phyloP scores from a whole-genome alignment of 2,113 vertebrate species.

The Percopsis transmontana region DNA sequence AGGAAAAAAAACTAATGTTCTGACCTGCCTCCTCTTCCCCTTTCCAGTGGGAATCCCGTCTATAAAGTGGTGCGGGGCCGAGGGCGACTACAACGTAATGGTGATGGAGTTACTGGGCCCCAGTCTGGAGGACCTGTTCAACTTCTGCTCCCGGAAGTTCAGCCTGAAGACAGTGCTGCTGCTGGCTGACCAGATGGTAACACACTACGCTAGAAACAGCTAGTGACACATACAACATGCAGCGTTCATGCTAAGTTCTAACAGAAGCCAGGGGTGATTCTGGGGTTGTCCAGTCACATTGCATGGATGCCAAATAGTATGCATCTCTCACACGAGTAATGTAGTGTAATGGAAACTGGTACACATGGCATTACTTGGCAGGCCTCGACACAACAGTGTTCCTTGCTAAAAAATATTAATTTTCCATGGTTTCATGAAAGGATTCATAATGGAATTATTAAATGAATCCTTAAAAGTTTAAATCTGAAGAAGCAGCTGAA shows the following conservation, averaged over 20 bases:
- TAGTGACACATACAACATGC: too few relatives aligned
- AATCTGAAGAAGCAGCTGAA: too few relatives aligned
- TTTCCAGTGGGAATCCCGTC: slow-evolving; percentile 93
- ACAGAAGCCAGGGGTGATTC: background rate
- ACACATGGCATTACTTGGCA: too few relatives aligned
- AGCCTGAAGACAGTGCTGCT: slow-evolving; percentile 97
- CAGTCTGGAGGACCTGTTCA: slow-evolving; percentile 96
- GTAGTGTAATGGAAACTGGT: too few relatives aligned
- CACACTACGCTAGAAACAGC: slow-evolving; percentile 20
- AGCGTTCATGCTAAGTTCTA: too few relatives aligned
- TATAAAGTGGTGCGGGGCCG: slow-evolving; percentile 98
- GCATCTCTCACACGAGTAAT: too few relatives aligned
- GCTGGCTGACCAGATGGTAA: slow-evolving; percentile 98
- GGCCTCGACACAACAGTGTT: too few relatives aligned
- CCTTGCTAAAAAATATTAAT: too few relatives aligned
- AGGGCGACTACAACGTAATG: slow-evolving; percentile 98
- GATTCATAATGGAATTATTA: too few relatives aligned
- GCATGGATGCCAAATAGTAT: too few relatives aligned
- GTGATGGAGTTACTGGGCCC: slow-evolving; percentile 98
- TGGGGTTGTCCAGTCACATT: background rate
- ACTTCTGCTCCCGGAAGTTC: slow-evolving; percentile 99
- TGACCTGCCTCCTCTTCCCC: background rate
- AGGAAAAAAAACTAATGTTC: background rate
- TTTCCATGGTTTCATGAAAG: too few relatives aligned
- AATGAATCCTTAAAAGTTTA: too few relatives aligned